Conservation (phyloP, 37 sponge, comb jelly and placozoan genomes). For the Cliona cf. orientalis region DNA sequence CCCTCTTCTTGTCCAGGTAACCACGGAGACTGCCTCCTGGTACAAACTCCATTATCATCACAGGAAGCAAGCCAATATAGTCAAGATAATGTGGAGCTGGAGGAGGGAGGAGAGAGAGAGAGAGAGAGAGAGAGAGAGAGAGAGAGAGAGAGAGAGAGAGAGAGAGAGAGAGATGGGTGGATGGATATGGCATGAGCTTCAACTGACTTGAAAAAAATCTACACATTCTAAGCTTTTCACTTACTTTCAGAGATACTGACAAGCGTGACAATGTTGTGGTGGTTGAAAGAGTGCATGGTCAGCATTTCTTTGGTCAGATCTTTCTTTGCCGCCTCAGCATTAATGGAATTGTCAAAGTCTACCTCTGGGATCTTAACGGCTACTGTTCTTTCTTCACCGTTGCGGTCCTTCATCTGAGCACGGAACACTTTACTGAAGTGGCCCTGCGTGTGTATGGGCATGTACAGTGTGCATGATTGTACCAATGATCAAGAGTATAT, state of each 20-base stretch:
- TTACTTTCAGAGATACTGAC: slow-evolving; percentile 50
- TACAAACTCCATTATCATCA: slow-evolving; percentile 80
- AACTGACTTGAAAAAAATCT: background rate
- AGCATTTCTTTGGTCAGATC: slow-evolving; percentile 48
- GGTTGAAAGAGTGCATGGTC: slow-evolving; percentile 53
- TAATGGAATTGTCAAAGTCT: background rate
- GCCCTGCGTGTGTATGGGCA: slow-evolving; percentile 39
- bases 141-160: background rate
- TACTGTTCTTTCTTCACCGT: slow-evolving; percentile 1
- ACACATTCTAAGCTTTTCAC: background rate
- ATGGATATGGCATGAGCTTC: background rate
- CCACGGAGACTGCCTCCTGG: slow-evolving; percentile 47
- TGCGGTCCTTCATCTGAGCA: slow-evolving; percentile 8
- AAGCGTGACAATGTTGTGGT: slow-evolving; percentile 60
- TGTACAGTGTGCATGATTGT: background rate
- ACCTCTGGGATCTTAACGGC: slow-evolving; percentile 50
- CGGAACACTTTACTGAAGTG: slow-evolving; percentile 68
- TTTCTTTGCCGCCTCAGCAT: slow-evolving; percentile 38
- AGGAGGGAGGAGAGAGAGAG: background rate
- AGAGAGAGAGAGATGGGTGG: background rate
- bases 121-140: background rate
- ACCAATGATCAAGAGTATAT: background rate
- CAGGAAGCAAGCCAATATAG: slow-evolving; percentile 12
- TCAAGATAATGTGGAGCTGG: slow-evolving; percentile 38
- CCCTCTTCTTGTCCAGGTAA: slow-evolving; percentile 28